phyloP scores from a whole-genome alignment of 2,113 vertebrate species.

The Psittacula cyanocephala region DNA sequence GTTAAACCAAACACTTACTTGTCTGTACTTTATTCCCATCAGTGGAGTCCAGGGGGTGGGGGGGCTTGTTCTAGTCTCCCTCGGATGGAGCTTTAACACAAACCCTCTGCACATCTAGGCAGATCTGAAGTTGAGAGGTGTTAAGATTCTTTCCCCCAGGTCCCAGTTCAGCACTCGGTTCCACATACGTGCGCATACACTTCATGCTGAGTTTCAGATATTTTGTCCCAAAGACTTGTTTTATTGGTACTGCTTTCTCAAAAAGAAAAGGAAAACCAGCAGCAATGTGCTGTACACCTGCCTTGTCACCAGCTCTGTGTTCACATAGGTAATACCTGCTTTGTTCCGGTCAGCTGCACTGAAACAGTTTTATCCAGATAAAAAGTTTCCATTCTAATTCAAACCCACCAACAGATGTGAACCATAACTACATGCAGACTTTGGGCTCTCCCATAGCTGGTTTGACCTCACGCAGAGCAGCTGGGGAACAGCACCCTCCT shows the following conservation, averaged over 20 bases:
- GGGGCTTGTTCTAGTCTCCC: background rate
- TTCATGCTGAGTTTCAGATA: background rate
- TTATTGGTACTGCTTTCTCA: background rate
- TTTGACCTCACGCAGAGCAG: background rate
- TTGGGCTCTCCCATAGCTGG: background rate
- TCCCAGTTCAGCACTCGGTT: background rate
- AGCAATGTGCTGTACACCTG: background rate
- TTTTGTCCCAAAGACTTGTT: background rate
- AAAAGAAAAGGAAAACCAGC: background rate
- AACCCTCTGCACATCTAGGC: background rate
- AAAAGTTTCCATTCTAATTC: background rate
- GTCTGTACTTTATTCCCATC: background rate
- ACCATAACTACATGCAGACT: accelerated
- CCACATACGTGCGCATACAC: no score
- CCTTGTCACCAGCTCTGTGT: background rate
- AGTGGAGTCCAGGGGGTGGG: background rate
- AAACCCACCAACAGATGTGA: background rate
- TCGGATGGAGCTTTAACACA: background rate
- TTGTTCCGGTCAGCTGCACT: background rate
- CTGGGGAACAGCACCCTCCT: background rate
- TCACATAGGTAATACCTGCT: background rate
- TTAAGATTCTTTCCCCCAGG: background rate
- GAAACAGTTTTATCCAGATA: background rate
- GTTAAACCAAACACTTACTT: background rate
- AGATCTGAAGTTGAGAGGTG: background rate